Conservation (phyloP, 2,888 invertebrate genomes). For the Drosophila parthenogenetica region DNA sequence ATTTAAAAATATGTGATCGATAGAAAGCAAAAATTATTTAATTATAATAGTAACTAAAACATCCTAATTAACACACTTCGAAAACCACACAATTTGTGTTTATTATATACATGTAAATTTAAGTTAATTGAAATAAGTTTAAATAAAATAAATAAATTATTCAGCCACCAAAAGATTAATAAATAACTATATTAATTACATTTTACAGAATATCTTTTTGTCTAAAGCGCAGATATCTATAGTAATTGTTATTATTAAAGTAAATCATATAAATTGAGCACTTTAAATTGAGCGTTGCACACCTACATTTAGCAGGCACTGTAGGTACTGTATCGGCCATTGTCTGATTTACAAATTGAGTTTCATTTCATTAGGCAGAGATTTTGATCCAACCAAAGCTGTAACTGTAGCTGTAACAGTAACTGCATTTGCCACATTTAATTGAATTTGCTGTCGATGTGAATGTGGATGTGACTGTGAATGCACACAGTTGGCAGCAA, state of each 20-base stretch:
- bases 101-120: no score
- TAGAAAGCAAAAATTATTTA: no score
- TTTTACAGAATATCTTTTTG: not conserved
- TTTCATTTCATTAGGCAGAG: conserved; percentile 43
- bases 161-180: no score
- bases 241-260: not conserved
- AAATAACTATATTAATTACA: not conserved
- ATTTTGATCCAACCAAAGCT: conserved; percentile 35
- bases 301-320: conserved; percentile 11
- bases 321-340: conserved; percentile 30
- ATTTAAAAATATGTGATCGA: no score
- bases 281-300: conserved; percentile 8
- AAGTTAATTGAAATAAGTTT: no score
- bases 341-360: conserved; percentile 15
- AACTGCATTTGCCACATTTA: conserved; percentile 9
- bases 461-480: not conserved
- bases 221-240: no score
- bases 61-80: no score
- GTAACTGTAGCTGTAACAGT: conserved; percentile 4
- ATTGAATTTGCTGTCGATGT: not conserved
- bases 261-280: no score
- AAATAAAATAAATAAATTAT: no score
- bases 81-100: no score
- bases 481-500: not conserved
- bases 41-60: no score